phyloP scores from a whole-genome alignment of 2,888 invertebrate species.

The Phorcus lineatus region DNA sequence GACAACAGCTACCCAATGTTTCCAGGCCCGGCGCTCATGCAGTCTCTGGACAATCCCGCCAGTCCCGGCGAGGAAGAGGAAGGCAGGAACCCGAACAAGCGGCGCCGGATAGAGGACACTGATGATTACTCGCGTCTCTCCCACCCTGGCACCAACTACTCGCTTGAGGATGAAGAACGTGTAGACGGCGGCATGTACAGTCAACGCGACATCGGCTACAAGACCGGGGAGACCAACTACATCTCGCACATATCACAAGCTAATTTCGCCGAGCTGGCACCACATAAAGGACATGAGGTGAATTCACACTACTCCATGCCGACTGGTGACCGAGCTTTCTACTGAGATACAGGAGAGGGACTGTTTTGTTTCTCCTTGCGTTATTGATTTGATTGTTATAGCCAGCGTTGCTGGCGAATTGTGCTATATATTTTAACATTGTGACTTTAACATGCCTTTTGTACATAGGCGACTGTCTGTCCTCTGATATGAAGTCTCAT shows the following conservation, averaged over 20 bases:
- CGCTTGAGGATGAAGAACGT: not conserved
- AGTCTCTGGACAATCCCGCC: slow-evolving; percentile 11
- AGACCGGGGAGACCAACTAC: not conserved
- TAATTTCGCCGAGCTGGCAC: not conserved
- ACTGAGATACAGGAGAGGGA: not conserved
- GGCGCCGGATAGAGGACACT: not conserved
- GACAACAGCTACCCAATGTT: slow-evolving; percentile 5
- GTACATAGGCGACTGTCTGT: too few relatives aligned
- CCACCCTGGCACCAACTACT: not conserved
- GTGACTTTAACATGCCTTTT: too few relatives aligned
- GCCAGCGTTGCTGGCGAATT: too few relatives aligned
- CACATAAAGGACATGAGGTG: not conserved
- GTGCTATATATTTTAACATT: too few relatives aligned
- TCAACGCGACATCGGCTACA: not conserved
- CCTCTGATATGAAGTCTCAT: too few relatives aligned
- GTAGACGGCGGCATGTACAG: not conserved
- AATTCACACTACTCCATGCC: not conserved
- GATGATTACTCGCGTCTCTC: not conserved
- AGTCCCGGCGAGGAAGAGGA: not conserved
- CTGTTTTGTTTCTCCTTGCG: not conserved
- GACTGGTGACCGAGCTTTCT: not conserved
- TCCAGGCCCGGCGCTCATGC: slow-evolving; percentile 22
- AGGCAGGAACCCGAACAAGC: not conserved
- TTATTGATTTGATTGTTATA: slow-evolving; percentile 7
- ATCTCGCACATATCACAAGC: too few relatives aligned